phyloP scores from a whole-genome alignment of 2,113 vertebrate species.

The Brachyhypopomus occidentalis region DNA sequence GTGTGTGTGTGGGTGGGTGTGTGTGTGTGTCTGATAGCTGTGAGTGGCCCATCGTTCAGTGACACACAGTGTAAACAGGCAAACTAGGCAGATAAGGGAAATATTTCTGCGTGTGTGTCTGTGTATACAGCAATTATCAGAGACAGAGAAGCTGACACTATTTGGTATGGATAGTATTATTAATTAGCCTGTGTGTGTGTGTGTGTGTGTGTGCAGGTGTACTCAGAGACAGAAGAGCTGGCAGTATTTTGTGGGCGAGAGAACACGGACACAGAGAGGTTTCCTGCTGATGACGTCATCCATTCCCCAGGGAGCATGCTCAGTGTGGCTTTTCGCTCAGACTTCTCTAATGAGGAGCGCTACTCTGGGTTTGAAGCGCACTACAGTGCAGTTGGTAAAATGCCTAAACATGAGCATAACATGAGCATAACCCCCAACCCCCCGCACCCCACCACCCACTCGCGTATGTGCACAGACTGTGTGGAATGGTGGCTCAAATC shows the following conservation, averaged over 20 bases:
- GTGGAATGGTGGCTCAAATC: background rate
- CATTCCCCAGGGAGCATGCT: constrained; percentile 79
- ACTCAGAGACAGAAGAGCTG: constrained; percentile 79
- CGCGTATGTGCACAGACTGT: background rate
- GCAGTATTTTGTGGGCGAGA: constrained; percentile 88
- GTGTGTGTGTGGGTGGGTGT: constrained; percentile 10
- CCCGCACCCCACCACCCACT: background rate
- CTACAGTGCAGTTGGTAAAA: constrained; percentile 88
- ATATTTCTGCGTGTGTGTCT: constrained; percentile 23
- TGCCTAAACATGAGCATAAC: background rate
- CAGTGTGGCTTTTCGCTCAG: constrained; percentile 83
- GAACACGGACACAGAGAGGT: constrained; percentile 85
- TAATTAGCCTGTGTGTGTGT: background rate
- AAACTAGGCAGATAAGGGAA: constrained; percentile 45
- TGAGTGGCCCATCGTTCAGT: constrained; percentile 45
- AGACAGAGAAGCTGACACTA: background rate
- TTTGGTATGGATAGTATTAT: background rate
- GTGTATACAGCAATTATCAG: background rate
- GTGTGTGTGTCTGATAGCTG: background rate
- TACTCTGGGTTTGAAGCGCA: constrained; percentile 91
- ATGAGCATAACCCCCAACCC: too few relatives aligned
- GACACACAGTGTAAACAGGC: constrained; percentile 50
- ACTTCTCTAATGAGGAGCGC: constrained; percentile 94
- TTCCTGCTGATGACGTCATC: constrained; percentile 79
- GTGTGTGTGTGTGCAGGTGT: constrained; percentile 62